Percentiles rank a stretch among this genome's conserved stretches.
phyloP scores from a whole-genome alignment of 2,113 vertebrate species.

The Callipepla squamata region DNA sequence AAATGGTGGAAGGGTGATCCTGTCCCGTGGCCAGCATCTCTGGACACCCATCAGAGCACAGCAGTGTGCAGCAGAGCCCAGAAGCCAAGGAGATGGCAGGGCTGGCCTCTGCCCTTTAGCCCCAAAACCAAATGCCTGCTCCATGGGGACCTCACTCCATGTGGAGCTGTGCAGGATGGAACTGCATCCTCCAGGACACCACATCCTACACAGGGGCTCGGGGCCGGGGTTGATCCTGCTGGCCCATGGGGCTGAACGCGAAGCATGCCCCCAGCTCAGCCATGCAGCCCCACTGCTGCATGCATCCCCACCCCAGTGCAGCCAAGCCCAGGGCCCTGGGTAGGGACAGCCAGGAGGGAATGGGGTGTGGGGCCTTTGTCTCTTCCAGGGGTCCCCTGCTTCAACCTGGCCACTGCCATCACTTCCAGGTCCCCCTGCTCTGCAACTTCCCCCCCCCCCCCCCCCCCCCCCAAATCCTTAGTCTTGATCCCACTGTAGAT shows the following conservation, averaged over 20 bases:
- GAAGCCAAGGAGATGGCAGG: not conserved
- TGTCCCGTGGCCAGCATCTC: not conserved
- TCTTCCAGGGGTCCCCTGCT: not conserved
- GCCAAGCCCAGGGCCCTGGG: not conserved
- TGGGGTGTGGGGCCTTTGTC: not conserved
- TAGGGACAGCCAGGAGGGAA: conserved; percentile 31
- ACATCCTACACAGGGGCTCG: not conserved
- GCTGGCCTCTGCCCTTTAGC: not conserved
- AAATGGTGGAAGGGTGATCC: not conserved
- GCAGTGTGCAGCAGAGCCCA: not conserved
- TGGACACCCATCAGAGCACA: rapidly evolving
- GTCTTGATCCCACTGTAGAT: not conserved
- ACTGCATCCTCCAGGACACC: not conserved
- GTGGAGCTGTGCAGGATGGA: not conserved
- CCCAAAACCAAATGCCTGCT: not conserved
- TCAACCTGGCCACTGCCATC: not conserved
- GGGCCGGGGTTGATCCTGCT: conserved; percentile 23
- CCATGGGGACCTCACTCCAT: not conserved
- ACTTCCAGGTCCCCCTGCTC: not conserved
- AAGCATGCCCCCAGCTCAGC: not conserved
- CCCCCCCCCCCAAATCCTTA: not conserved
- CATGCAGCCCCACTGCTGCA: conserved; percentile 13
- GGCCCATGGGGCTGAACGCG: not conserved
- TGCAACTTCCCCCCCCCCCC: not conserved
- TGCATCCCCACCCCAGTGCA: not conserved